phyloP scores from a whole-genome alignment of 1,140 invertebrate genomes.

The Aphis craccivora region DNA sequence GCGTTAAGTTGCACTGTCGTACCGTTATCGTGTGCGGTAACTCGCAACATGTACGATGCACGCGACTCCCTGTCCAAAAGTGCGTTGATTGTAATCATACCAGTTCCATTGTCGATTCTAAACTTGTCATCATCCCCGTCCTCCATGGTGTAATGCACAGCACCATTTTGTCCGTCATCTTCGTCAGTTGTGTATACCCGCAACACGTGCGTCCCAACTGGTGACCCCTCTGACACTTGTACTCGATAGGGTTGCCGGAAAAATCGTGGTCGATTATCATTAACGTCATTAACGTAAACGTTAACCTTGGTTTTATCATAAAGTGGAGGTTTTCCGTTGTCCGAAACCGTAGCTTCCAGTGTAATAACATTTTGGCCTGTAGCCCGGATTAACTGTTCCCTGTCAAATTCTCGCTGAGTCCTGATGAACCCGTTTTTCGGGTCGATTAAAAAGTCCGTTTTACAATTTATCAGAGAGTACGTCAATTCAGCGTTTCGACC shows the following conservation, averaged over 20 bases:
- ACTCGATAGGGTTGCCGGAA: slow-evolving; percentile 81
- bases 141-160: slow-evolving; percentile 84
- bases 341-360: slow-evolving; percentile 84
- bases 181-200: slow-evolving; percentile 85
- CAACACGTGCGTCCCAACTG: slow-evolving; percentile 80
- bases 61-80: slow-evolving; percentile 84
- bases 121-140: slow-evolving; percentile 86
- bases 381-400: slow-evolving; percentile 80
- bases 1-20: slow-evolving; percentile 71
- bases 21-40: slow-evolving; percentile 85
- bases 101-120: slow-evolving; percentile 84
- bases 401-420: slow-evolving; percentile 83
- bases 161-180: slow-evolving; percentile 90
- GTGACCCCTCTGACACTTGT: slow-evolving; percentile 83
- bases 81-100: slow-evolving; percentile 80
- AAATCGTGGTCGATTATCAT: slow-evolving; percentile 91
- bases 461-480: slow-evolving; percentile 79
- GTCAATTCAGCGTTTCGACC: slow-evolving; percentile 91
- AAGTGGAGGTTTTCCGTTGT: slow-evolving; percentile 82
- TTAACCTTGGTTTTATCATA: slow-evolving; percentile 88
- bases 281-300: slow-evolving; percentile 87
- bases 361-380: slow-evolving; percentile 80
- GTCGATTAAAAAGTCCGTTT: slow-evolving; percentile 87
- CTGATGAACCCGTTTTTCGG: slow-evolving; percentile 91
- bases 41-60: slow-evolving; percentile 79